phyloP scores from a whole-genome alignment of 2,113 vertebrate genomes.

The Psittacula cyanocephala region DNA sequence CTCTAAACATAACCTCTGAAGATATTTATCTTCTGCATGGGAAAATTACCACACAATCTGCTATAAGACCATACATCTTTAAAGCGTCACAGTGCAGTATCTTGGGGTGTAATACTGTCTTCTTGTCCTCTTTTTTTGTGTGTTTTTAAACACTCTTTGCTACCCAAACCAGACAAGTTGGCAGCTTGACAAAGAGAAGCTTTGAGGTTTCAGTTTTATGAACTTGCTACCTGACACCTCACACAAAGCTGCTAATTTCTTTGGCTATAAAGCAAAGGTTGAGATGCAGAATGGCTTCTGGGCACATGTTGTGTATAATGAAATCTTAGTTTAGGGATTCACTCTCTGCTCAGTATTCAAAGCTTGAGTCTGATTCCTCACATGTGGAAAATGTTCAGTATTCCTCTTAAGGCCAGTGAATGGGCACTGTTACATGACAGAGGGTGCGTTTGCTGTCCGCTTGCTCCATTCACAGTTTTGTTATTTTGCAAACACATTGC shows the following conservation, averaged over 20 bases:
- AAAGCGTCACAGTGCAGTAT: not conserved
- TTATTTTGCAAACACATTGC: not conserved
- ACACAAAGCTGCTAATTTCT: not conserved
- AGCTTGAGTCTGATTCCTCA: not conserved
- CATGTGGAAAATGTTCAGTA: not conserved
- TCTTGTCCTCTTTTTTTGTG: not conserved
- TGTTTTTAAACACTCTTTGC: not conserved
- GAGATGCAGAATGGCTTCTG: conserved; percentile 2
- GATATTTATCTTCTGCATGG: not conserved
- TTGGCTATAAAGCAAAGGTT: conserved; percentile 24
- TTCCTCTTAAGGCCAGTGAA: not conserved
- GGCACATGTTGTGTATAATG: conserved; percentile 38
- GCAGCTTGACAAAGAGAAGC: not conserved
- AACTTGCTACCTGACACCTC: not conserved
- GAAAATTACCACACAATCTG: not conserved
- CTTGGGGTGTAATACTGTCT: not conserved
- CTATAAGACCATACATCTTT: not conserved
- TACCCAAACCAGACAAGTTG: not conserved
- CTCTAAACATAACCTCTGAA: not conserved
- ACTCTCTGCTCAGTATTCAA: not conserved
- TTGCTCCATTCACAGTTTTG: not conserved
- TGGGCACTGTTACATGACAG: not conserved
- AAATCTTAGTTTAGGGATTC: conserved; percentile 47
- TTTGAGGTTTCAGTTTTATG: not conserved
- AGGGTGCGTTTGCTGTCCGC: not conserved